Conservation (phyloP, 2,797 vertebrate species). For the Mormyrus proboscirostris region DNA sequence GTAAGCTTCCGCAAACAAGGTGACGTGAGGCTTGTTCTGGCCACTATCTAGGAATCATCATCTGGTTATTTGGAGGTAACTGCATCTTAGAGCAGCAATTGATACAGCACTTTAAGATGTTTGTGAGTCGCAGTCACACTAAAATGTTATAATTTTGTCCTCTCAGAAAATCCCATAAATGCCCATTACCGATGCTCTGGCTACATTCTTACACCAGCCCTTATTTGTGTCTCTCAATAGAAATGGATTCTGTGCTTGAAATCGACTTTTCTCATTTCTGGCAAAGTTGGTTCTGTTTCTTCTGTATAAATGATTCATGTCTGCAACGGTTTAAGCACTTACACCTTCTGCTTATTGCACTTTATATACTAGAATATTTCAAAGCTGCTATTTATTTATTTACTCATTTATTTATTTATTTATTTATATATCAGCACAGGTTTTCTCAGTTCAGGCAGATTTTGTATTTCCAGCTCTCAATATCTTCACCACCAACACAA, state of each 20-base stretch:
- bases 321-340: not conserved
- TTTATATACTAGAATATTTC: not conserved
- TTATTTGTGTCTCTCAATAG: not conserved
- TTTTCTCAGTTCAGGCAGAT: not conserved
- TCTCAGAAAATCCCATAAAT: not conserved
- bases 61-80: not conserved
- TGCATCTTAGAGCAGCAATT: not conserved
- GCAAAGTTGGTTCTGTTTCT: not conserved
- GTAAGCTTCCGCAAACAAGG: not conserved
- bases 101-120: not conserved
- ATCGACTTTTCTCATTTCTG: not conserved
- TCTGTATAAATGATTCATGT: not conserved
- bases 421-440: not conserved
- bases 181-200: not conserved
- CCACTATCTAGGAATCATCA: not conserved
- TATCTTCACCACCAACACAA: not conserved
- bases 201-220: not conserved
- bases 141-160: not conserved
- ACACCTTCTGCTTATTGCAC: not conserved
- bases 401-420: not conserved
- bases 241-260: not conserved
- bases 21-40: not conserved
- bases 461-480: not conserved
- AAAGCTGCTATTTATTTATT: not conserved
- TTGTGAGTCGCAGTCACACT: not conserved